Evolutionary conservation across 2,797 vertebrate genomes (phyloP), one percentile per base, ranked within the genome.

Genomic region (Heteromormyrus szaboi): DNA sequence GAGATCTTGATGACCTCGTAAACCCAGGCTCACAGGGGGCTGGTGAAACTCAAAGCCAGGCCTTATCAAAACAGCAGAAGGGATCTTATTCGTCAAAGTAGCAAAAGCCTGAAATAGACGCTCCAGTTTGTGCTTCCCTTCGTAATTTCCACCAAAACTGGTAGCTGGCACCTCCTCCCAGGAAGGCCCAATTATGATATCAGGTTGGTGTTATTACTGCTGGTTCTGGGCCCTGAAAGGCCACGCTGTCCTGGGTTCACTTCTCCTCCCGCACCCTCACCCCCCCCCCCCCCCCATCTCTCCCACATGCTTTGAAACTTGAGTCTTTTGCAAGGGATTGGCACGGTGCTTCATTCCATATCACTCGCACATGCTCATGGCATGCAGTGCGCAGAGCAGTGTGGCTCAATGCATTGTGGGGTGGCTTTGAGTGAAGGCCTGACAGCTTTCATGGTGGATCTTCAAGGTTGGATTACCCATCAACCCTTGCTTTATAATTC

Each of bases 171-270:
- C 91, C 89, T 54, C 65, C 37, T 19, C 91, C 89, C 89, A 93
- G 92, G 92, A 93, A 93, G 93, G 92, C 90, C 93, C 94, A 93
- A 94, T 96, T 95, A 95, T 95, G 92, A 94, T 94, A 95, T 95
- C 94, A 92, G 91, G 92, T 95, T 95, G 91, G 90, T 95, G 95
- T 95, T 95, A 93, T 95, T 96, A 93, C 93, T 94, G 93, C 92
- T 96, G 94, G 95, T 96, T 95, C 93, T 95, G 93, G 90, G 93
- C 94, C 93, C 94, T 96, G 94, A 95, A 94, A 93, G 90, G 90
- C 91, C 72, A 56, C 88, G 90, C 88, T 93, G 92, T 92, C 92
- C 91, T 1, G 89, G 92, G 93, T 94, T 94, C 29, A 33, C 29
- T 72, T 72, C 65, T 72, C 29, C 65, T 37, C 65, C 65, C 65